These are phyloP conservation scores for Aphidoletes aphidimyza DNA, from an alignment of 2,888 invertebrate genomes.

Conservation along the genomic window DNA sequence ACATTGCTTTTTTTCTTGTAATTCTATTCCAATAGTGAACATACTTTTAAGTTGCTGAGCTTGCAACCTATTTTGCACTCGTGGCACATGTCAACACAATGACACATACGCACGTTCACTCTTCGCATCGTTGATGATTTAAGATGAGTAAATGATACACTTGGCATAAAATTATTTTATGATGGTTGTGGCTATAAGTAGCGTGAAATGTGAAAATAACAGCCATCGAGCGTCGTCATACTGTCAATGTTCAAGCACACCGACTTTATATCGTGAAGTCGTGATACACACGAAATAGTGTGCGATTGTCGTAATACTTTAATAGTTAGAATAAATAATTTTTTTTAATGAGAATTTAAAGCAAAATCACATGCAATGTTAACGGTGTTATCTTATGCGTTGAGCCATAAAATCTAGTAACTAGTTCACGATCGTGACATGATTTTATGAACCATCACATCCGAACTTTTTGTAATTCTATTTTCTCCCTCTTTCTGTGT, in stretches of 20 bases:
- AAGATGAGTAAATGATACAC: conserved; percentile 47
- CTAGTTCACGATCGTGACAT: conserved; percentile 23
- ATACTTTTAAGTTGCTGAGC: no score
- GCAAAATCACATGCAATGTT: conserved; percentile 39
- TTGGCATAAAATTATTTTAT: conserved; percentile 50
- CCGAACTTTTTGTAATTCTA: background rate
- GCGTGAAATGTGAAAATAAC: background rate
- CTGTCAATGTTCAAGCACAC: background rate
- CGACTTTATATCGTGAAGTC: no score
- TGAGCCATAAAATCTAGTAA: background rate
- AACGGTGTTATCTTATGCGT: conserved; percentile 26
- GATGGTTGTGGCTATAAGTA: background rate
- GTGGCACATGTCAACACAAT: no score
- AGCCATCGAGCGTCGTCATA: background rate
- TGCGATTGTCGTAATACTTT: conserved; percentile 20
- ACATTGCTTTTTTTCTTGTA: no score
- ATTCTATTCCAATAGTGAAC: no score
- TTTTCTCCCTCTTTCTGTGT: no score
- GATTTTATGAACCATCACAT: background rate
- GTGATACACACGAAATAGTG: background rate
- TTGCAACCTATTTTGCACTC: no score
- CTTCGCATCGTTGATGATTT: background rate
- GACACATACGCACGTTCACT: background rate
- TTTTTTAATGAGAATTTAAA: conserved; percentile 38
- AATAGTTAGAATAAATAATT: conserved; percentile 18